Conservation (phyloP, 1,140 invertebrate species). For the Leptinotarsa undecemlineata region DNA sequence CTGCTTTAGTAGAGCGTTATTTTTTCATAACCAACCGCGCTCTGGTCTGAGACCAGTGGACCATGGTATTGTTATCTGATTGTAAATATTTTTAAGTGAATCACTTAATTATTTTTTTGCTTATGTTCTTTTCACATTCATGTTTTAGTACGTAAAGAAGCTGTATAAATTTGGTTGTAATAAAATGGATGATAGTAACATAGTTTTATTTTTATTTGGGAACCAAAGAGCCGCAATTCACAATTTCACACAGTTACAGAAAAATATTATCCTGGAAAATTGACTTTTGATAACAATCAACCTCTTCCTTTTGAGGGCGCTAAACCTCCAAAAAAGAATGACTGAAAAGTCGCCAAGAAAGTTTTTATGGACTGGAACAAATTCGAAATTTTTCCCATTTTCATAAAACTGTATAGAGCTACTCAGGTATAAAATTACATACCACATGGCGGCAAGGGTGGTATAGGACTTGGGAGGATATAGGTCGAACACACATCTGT, state of each 20-base stretch:
- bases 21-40: conserved; percentile 50
- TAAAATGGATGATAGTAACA: conserved; percentile 55
- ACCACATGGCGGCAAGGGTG: no score
- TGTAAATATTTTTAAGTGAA: conserved; percentile 57
- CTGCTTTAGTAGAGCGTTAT: conserved; percentile 53
- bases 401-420: no score
- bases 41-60: conserved; percentile 54
- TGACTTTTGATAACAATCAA: background rate
- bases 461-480: no score
- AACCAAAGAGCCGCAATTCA: no score
- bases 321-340: no score
- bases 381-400: no score
- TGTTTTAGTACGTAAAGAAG: conserved; percentile 54
- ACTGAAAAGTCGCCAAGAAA: no score
- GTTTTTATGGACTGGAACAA: no score
- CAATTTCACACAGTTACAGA: background rate
- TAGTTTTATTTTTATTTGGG: background rate
- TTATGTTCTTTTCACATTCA: conserved; percentile 55
- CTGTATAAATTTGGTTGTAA: conserved; percentile 57
- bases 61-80: conserved; percentile 55
- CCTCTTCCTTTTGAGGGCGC: no score
- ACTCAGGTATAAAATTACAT: no score
- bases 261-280: background rate
- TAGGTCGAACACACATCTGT: no score
- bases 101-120: conserved; percentile 55